Percentiles rank a stretch among this genome's conserved stretches.
These are phyloP conservation scores for Chymomyza amoena DNA, from an alignment of 2,888 invertebrate genomes.

Conservation along the genomic window DNA sequence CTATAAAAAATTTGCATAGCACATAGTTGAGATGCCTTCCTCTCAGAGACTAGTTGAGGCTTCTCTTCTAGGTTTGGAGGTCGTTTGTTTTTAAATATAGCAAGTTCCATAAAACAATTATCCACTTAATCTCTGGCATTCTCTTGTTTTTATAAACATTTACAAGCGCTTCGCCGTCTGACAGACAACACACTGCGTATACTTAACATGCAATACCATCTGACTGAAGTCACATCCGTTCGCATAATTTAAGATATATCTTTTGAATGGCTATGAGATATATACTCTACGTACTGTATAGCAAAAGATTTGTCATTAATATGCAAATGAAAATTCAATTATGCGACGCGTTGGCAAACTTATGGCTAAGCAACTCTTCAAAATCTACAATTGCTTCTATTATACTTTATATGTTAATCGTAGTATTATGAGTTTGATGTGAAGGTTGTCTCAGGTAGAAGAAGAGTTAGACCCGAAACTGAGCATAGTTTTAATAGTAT, in stretches of 20 bases:
- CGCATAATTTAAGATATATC: constrained; percentile 5
- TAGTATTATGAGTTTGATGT: not conserved
- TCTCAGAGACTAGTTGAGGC: not conserved
- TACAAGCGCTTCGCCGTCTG: not conserved
- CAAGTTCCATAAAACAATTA: not conserved
- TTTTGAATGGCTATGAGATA: too few species aligned
- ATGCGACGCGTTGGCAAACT: constrained; percentile 40
- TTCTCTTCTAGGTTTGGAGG: not conserved
- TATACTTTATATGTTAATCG: not conserved
- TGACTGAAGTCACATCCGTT: constrained; percentile 38
- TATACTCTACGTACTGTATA: constrained; percentile 9
- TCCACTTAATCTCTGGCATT: not conserved
- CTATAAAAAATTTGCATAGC: not conserved
- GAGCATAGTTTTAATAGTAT: not conserved
- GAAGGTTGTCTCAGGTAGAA: not conserved
- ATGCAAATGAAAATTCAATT: constrained; percentile 59
- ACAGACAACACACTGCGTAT: not conserved
- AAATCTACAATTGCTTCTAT: constrained; percentile 26
- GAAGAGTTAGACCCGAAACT: not conserved
- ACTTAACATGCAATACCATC: not conserved
- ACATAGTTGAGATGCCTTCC: not conserved
- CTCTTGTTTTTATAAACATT: not conserved
- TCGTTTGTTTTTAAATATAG: not conserved
- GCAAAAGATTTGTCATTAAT: constrained; percentile 66
- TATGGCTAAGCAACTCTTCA: constrained; percentile 44